Percentiles rank a stretch among this genome's conserved stretches.
These are phyloP conservation scores for Aphelenchoides bicaudatus DNA, from an alignment of 2,888 invertebrate species.

Conservation along the genomic window DNA sequence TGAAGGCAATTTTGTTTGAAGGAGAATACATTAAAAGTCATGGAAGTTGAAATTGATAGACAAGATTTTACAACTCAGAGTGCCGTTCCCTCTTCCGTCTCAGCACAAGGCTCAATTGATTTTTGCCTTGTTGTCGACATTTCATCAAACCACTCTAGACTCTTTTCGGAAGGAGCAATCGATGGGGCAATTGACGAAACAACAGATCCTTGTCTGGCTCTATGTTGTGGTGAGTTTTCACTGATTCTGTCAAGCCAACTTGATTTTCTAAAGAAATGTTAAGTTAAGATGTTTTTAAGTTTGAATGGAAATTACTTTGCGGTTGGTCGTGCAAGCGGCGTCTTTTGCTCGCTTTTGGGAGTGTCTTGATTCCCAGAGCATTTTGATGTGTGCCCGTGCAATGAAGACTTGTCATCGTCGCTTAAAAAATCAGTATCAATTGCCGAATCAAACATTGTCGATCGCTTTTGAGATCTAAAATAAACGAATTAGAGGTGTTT, in stretches of 20 bases:
- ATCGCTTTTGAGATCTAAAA: constrained; percentile 15
- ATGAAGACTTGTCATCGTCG: constrained; percentile 33
- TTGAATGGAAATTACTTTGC: not conserved
- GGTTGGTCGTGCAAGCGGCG: constrained; percentile 9
- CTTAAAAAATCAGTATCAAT: constrained; percentile 43
- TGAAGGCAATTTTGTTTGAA: too few relatives aligned
- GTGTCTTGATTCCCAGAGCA: not conserved
- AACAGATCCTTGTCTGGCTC: not conserved
- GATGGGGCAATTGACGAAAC: constrained; percentile 21
- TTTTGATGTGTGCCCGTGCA: not conserved
- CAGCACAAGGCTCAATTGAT: too few relatives aligned
- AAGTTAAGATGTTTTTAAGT: not conserved
- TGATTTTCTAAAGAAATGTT: constrained; percentile 16
- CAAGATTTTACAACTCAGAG: too few relatives aligned
- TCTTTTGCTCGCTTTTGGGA: constrained; percentile 13
- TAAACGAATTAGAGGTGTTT: not conserved
- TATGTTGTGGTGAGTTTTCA: constrained; percentile 18
- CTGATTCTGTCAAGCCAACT: constrained; percentile 22
- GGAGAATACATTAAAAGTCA: too few relatives aligned
- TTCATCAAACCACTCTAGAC: constrained; percentile 51
- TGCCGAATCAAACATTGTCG: constrained; percentile 48
- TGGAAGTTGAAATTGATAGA: too few relatives aligned
- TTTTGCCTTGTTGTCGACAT: too few relatives aligned
- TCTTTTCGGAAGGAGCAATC: constrained; percentile 37
- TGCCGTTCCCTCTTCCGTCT: too few relatives aligned